phyloP scores from a whole-genome alignment of 1,140 invertebrate genomes.

The Onthophagus taurus region DNA sequence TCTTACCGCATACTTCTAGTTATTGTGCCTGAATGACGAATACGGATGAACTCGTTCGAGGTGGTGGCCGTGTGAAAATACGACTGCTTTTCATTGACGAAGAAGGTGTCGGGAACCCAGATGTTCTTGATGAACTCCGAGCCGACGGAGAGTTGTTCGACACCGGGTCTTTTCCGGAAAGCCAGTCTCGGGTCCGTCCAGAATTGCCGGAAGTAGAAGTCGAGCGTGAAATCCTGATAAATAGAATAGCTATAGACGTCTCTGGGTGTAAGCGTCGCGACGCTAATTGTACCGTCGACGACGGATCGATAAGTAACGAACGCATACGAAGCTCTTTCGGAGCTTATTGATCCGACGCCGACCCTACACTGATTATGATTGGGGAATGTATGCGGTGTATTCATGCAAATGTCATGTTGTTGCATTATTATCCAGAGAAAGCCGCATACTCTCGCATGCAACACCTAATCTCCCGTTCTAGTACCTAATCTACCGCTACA shows the following conservation, averaged over 20 bases:
- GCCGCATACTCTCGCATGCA: constrained; percentile 16
- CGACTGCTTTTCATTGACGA: constrained; percentile 97
- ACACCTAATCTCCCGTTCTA: constrained; percentile 12
- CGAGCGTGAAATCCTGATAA: constrained; percentile 89
- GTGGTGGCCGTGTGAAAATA: constrained; percentile 97
- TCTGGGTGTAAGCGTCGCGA: not conserved
- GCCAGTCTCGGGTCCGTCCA: constrained; percentile 92
- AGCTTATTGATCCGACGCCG: constrained; percentile 6
- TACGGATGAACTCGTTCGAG: constrained; percentile 93
- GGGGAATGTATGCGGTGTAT: constrained; percentile 7
- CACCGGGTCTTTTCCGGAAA: constrained; percentile 76
- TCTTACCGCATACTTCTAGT: constrained; percentile 90
- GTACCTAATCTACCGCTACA: too few relatives aligned
- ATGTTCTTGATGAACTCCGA: constrained; percentile 95
- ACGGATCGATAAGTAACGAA: not conserved
- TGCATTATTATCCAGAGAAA: constrained; percentile 9
- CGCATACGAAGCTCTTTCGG: not conserved
- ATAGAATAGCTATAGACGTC: not conserved
- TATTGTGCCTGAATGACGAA: constrained; percentile 88
- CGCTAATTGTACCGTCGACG: not conserved
- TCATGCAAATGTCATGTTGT: constrained; percentile 14
- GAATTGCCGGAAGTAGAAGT: constrained; percentile 98
- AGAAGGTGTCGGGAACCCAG: constrained; percentile 98
- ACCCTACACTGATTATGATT: not conserved
- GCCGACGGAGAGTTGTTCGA: constrained; percentile 81